phyloP scores from a whole-genome alignment of 2,113 vertebrate genomes.

The Mesocricetus auratus region DNA sequence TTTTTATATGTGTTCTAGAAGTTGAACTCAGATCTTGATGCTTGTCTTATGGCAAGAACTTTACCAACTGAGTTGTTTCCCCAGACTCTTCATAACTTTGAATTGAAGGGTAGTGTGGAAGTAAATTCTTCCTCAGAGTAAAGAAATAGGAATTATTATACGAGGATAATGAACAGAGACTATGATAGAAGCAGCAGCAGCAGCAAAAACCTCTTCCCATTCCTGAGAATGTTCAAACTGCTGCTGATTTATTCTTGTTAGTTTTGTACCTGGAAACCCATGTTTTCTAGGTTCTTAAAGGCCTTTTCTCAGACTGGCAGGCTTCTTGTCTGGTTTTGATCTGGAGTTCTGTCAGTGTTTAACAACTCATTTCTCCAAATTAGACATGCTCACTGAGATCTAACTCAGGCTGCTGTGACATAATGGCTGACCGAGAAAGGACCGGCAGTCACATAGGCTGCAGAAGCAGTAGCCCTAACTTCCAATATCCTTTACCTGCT shows the following conservation, averaged over 20 bases:
- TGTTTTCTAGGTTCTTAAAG: slow-evolving; percentile 40
- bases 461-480: neutral
- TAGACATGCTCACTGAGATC: neutral
- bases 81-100: slow-evolving; percentile 23
- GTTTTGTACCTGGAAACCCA: slow-evolving; percentile 37
- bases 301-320: slow-evolving; percentile 18
- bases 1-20: neutral
- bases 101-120: slow-evolving; percentile 27
- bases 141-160: slow-evolving; percentile 50
- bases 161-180: neutral
- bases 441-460: neutral
- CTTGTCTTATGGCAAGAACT: neutral
- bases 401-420: neutral
- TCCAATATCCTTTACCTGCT: neutral
- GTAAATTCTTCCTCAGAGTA: slow-evolving; percentile 31
- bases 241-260: neutral
- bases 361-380: slow-evolving; percentile 59
- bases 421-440: slow-evolving; percentile 52
- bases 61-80: neutral
- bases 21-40: neutral
- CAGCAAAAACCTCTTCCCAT: neutral
- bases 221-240: slow-evolving; percentile 12
- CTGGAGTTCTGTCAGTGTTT: slow-evolving; percentile 41
- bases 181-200: neutral
- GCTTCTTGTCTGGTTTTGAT: slow-evolving; percentile 17